A percentile compares a stretch with the other conserved stretches of the same genome.
Conservation (phyloP, 1,140 invertebrate genomes). For the Capitella teleta region DNA sequence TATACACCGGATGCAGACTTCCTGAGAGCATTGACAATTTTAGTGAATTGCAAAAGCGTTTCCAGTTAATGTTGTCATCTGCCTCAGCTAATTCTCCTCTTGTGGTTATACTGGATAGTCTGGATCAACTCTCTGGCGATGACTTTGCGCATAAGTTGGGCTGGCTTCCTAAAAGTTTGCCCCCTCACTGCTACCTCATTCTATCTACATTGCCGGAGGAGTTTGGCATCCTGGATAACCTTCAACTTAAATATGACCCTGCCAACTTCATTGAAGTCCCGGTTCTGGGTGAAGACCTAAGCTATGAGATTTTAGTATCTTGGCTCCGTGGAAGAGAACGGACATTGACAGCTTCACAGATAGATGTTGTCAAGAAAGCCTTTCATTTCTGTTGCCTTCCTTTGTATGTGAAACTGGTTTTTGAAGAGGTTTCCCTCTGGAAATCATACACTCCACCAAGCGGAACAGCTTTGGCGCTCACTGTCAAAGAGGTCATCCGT, state of each 20-base stretch:
- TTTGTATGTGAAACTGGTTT: constrained; percentile 91
- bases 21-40: no score
- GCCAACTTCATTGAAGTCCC: constrained; percentile 63
- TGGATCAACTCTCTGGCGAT: constrained; percentile 1
- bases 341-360: constrained; percentile 54
- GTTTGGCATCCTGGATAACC: no score
- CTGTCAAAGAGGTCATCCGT: constrained; percentile 18
- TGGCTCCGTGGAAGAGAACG: constrained; percentile 87
- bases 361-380: constrained; percentile 82
- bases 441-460: constrained; percentile 85
- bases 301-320: constrained; percentile 83
- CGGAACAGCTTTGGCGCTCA: constrained; percentile 5
- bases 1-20: no score
- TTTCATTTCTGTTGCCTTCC: constrained; percentile 85
- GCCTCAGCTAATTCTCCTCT: no score
- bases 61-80: no score
- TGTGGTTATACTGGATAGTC: constrained; percentile 6
- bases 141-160: not conserved
- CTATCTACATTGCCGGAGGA: constrained; percentile 2
- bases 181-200: not conserved
- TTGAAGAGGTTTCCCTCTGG: constrained; percentile 82
- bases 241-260: no score
- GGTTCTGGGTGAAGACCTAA: constrained; percentile 59
- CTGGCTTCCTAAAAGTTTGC: constrained; percentile 3
- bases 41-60: no score